phyloP scores from a whole-genome alignment of 2,113 vertebrate species.

The Rhizomys pruinosus region DNA sequence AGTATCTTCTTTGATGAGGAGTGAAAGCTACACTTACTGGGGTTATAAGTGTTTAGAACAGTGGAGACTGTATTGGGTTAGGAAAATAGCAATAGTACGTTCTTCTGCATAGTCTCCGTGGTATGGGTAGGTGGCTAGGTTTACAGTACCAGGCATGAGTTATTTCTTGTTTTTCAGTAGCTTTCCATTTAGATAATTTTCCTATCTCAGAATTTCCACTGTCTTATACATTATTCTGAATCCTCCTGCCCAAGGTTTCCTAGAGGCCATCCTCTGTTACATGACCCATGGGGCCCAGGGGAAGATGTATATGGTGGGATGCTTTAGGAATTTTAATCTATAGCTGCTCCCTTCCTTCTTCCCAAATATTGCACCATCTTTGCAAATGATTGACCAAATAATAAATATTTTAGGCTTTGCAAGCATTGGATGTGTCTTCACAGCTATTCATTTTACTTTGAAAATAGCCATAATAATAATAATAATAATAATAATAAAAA shows the following conservation, averaged over 20 bases:
- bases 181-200: background rate
- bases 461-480: background rate
- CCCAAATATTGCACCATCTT: background rate
- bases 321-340: background rate
- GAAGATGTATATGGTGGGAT: background rate
- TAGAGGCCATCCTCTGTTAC: background rate
- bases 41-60: too few species aligned
- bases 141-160: too few species aligned
- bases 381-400: background rate
- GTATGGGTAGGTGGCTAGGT: too few species aligned
- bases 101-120: too few species aligned
- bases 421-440: background rate
- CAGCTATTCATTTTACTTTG: background rate
- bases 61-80: too few species aligned
- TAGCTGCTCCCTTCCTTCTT: background rate
- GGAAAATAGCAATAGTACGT: too few species aligned
- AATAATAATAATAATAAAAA: too few species aligned
- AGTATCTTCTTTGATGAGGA: too few species aligned
- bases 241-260: background rate
- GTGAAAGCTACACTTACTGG: too few species aligned
- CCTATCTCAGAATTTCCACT: background rate
- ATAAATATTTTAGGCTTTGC: conserved; percentile 13
- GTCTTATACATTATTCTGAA: background rate
- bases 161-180: too few species aligned
- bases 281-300: background rate